Evolutionary conservation across 2,113 vertebrate genomes (phyloP), one percentile per base, ranked within the genome.

Genomic region (Danio rerio): DNA sequence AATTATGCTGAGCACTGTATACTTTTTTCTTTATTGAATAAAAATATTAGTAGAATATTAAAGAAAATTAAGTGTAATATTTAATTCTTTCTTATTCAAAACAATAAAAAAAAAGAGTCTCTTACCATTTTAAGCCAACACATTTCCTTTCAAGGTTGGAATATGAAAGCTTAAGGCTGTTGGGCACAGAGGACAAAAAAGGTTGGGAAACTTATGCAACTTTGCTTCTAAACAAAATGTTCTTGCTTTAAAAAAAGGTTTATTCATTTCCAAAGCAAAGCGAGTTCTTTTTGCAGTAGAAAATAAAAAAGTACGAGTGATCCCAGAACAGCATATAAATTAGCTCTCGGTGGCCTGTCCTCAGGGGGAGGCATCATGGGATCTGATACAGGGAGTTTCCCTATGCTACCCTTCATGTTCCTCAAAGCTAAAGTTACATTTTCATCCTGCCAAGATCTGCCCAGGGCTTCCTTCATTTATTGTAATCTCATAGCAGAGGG

Each of bases 341-440:
- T 50, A 49, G 5, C 75, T 81, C 20, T 21, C 10, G 8, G 50
- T 5, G 58, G 47, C 18, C 59, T 82, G 49, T 83, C 83, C 83
- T 59, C 9, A 10, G 56, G 78, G 78, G 43, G 43, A 65, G 18
- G 75, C 53, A n/a, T 65, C 61, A 66, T 73, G 18, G 71, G 61
- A 84, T 68, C 49, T 56, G 83, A 82, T 78, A 55, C 66, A 58
- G 68, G 84, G 80, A 82, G 69, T 80, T 82, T 68, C 81, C 81
- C 40, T 40, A 47, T 50, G 42, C 40, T 63, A 52, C 40, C 20
- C 42, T 62, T 52, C 50, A 78, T 65, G 59, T 73, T 80, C 74
- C 47, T 83, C 52, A 78, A 71, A 72, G 66, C 71, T 81, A 59
- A 20, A 7, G 18, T 76, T 76, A 76, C 78, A 56, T 61, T 73